Conservation (phyloP, 2,113 vertebrate species). For the Hippocampus comes region DNA sequence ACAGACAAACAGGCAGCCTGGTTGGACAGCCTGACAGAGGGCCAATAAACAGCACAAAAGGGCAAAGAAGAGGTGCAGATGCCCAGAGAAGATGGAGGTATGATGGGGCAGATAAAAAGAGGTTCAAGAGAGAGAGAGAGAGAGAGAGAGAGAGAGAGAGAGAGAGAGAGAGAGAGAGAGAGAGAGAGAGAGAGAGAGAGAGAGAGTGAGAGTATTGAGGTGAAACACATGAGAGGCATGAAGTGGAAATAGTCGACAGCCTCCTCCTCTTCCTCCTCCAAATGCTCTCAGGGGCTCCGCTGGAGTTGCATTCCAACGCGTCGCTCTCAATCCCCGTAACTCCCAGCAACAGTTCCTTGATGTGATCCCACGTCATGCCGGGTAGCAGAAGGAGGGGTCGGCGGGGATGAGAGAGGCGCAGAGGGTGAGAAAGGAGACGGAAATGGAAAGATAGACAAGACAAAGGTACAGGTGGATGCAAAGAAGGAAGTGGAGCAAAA, state of each 20-base stretch:
- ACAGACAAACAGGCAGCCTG: constrained; percentile 44
- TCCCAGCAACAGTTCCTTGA: constrained; percentile 71
- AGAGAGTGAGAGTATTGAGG: constrained; percentile 32
- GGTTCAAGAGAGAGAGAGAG: constrained; percentile 52
- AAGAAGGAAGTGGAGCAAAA: neutral
- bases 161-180: neutral
- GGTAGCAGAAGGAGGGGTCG: constrained; percentile 21
- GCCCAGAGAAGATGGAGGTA: constrained; percentile 8
- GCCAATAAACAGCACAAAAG: constrained; percentile 33
- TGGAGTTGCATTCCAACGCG: constrained; percentile 71
- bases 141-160: constrained; percentile 35
- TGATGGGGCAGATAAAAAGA: constrained; percentile 6
- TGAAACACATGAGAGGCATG: constrained; percentile 45
- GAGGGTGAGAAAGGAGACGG: neutral
- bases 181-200: neutral
- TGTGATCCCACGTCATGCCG: constrained; percentile 64
- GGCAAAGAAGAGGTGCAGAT: constrained; percentile 2
- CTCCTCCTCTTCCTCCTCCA: constrained; percentile 46
- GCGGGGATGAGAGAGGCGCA: constrained; percentile 8
- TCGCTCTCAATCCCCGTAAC: constrained; percentile 66
- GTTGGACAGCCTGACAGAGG: constrained; percentile 19
- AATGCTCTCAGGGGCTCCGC: constrained; percentile 60
- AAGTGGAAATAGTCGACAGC: constrained; percentile 59
- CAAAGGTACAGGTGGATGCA: neutral
- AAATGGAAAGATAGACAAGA: constrained; percentile 14